phyloP scores from a whole-genome alignment of 2,797 vertebrate genomes.

The Phrynocephalus vlangalii region DNA sequence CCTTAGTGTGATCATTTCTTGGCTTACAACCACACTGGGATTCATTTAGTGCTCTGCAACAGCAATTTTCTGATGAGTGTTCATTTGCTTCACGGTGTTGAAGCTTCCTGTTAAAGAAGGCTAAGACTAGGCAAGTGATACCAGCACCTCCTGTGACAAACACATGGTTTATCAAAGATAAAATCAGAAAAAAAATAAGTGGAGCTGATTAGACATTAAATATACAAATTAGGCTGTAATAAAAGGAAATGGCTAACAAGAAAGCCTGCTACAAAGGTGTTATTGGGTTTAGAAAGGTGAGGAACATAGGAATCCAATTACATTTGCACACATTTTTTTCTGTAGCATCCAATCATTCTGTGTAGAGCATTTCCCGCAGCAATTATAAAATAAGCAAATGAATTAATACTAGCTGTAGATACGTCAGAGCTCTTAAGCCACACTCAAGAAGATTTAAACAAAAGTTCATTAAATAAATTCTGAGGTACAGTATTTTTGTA shows the following conservation, averaged over 20 bases:
- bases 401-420: constrained; percentile 24
- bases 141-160: constrained; percentile 74
- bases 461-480: too few species aligned
- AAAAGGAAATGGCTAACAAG: not conserved
- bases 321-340: constrained; percentile 19
- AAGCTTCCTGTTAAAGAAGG: constrained; percentile 78
- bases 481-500: too few species aligned
- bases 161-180: constrained; percentile 59
- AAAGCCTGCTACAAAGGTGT: not conserved
- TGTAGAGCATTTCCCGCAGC: constrained; percentile 28
- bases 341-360: constrained; percentile 30
- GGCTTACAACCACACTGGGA: constrained; percentile 59
- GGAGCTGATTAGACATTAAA: constrained; percentile 42
- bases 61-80: constrained; percentile 60
- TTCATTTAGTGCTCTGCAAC: constrained; percentile 60
- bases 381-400: constrained; percentile 41
- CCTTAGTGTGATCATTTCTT: constrained; percentile 61
- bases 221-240: constrained; percentile 34
- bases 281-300: constrained; percentile 5
- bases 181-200: constrained; percentile 42
- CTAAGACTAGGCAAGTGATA: constrained; percentile 79
- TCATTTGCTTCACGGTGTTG: constrained; percentile 67
- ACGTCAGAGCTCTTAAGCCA: constrained; percentile 17
- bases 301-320: constrained; percentile 18
- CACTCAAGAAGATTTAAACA: too few species aligned